Base-by-base conservation (phyloP, 92 coral and sea anemone genomes). In the Parazoanthus atlanticus region DNA sequence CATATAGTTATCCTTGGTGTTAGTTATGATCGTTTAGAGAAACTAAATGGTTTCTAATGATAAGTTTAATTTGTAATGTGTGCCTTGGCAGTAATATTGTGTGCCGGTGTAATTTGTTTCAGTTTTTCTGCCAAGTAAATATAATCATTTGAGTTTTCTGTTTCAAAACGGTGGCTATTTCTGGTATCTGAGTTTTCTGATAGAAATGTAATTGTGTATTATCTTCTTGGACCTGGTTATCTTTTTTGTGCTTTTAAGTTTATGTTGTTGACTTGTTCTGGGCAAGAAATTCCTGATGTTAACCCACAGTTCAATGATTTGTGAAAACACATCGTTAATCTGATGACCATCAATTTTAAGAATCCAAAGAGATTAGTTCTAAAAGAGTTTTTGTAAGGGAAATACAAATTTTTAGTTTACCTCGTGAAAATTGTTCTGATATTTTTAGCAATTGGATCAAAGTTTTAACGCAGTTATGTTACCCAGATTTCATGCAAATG, bases 11-110 rank as follows among this genome's bases (percentile, higher is more conserved):
- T 43, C 31, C 82, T 25, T 78, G 28, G 19, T 38, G n/a, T 83
- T 47, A 61, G 78, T 66, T 83, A 38, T 67, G 77, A 83, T 83
- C 86, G 76, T 66, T 83, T 26, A 67, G 66, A 69, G 86, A 36
- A 83, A 41, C 77, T 83, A 83, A 83, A 83, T 41, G 41, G 28
- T 36, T 65, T 36, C 26, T 82, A 82, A 65, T 82, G 72, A 61
- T 26, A 65, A 67, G 40, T 41, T 83, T 41, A 46, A 40, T 46
- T 46, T 83, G 76, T 25, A 25, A n/a, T 67, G 77, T 67, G 76
- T 83, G 86, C 10, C 34, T 6, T n/a, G 19, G n/a, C 86, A 26
- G 11, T 26, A 65, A 67, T 83, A 23, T 28, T 67, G 43, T 16
- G 3, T 84, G 49, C 31, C 28, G 19, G 86, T 43, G 13, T 74